Percentiles rank a stretch among this genome's conserved stretches.
phyloP scores from a whole-genome alignment of 2,113 vertebrate genomes.

The Rhineura floridana region DNA sequence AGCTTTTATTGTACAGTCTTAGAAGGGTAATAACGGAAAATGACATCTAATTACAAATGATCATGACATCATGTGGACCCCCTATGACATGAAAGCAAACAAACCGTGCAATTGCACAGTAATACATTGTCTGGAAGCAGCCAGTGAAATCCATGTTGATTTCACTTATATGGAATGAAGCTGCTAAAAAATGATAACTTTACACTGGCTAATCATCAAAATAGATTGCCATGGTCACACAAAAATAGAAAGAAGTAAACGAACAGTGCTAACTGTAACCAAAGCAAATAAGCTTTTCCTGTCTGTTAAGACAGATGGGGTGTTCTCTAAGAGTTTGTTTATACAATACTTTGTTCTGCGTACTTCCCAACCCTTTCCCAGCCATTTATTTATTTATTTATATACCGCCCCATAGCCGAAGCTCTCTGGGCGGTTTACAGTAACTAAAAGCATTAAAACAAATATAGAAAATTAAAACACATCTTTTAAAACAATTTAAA shows the following conservation, averaged over 20 bases:
- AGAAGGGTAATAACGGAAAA: no score
- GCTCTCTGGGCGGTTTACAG: no score
- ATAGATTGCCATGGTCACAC: neutral
- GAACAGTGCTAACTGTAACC: neutral
- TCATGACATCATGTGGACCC: neutral
- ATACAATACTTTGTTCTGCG: neutral
- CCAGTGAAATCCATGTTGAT: neutral
- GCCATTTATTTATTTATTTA: neutral
- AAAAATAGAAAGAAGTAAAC: neutral
- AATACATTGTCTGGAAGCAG: no score
- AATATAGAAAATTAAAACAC: no score
- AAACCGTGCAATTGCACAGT: no score
- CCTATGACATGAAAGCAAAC: neutral
- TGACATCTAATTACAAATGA: neutral
- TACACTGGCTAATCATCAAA: neutral
- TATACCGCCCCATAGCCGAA: no score
- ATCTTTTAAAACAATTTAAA: no score
- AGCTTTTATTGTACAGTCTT: no score
- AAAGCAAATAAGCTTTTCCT: neutral
- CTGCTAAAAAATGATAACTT: neutral
- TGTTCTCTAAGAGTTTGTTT: neutral
- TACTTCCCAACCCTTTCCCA: neutral
- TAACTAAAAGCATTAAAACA: no score
- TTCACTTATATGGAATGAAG: neutral
- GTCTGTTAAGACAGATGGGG: neutral